Percentiles rank a stretch among this genome's conserved stretches.
phyloP scores from a whole-genome alignment of 2,888 invertebrate species.

The Yponomeuta sedellus region DNA sequence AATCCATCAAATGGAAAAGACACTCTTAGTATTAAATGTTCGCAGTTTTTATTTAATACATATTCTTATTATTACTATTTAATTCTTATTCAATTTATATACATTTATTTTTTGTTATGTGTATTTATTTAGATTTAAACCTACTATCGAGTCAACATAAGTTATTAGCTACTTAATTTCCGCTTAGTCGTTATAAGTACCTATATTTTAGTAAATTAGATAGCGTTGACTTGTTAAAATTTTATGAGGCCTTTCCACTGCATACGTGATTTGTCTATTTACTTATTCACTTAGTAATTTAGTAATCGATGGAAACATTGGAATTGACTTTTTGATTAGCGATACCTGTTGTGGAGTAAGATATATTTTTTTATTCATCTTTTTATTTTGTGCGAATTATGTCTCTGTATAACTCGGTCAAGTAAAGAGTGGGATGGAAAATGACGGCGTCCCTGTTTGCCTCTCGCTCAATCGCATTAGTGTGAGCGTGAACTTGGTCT shows the following conservation, averaged over 20 bases:
- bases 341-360: neutral
- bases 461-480: too few species aligned
- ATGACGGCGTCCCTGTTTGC: too few species aligned
- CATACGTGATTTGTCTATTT: slow-evolving; percentile 3
- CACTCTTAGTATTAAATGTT: neutral
- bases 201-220: neutral
- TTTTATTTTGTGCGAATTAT: neutral
- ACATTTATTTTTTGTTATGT: slow-evolving; percentile 31
- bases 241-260: slow-evolving; percentile 11
- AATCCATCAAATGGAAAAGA: neutral
- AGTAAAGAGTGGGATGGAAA: too few species aligned
- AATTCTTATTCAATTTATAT: neutral
- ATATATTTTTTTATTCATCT: neutral
- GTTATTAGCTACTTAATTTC: slow-evolving; percentile 14
- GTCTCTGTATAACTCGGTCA: too few species aligned
- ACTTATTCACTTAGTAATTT: neutral
- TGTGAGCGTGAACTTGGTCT: too few species aligned
- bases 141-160: slow-evolving; percentile 12
- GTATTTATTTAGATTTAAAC: slow-evolving; percentile 41
- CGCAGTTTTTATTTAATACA: neutral
- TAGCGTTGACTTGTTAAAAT: neutral
- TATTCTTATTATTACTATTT: neutral
- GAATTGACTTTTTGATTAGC: neutral
- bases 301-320: neutral
- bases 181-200: slow-evolving; percentile 9